A percentile compares a stretch with the other conserved stretches of the same genome.
Conservation (phyloP, 2,797 vertebrate genomes). For the Amblyopsis hoosieri region DNA sequence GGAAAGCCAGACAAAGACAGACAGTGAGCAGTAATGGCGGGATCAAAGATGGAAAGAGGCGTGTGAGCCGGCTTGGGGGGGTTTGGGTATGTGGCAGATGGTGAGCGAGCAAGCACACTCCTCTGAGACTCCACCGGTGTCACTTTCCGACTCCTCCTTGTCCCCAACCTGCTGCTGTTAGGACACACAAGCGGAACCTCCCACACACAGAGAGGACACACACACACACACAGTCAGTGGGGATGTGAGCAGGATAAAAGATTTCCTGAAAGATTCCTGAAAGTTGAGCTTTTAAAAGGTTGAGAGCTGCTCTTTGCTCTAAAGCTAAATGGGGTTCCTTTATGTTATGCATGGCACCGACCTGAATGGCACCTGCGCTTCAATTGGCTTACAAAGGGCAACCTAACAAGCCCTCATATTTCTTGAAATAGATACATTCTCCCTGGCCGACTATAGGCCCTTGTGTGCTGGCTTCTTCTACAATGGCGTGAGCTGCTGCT, state of each 20-base stretch:
- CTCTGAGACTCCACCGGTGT: conserved; percentile 71
- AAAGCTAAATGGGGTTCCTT: conserved; percentile 72
- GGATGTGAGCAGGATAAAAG: conserved; percentile 74
- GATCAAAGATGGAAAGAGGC: conserved; percentile 30
- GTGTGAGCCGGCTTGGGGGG: conserved; percentile 21
- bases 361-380: conserved; percentile 67
- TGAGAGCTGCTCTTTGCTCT: conserved; percentile 64
- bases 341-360: conserved; percentile 62
- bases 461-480: conserved; percentile 40
- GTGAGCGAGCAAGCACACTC: conserved; percentile 69
- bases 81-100: conserved; percentile 73
- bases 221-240: conserved; percentile 48
- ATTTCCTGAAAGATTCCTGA: conserved; percentile 82
- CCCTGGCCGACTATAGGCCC: conserved; percentile 25
- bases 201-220: conserved; percentile 49
- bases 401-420: conserved; percentile 49
- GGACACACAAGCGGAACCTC: conserved; percentile 67
- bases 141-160: conserved; percentile 74
- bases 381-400: conserved; percentile 67
- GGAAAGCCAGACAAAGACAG: conserved; percentile 11
- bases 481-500: conserved; percentile 10
- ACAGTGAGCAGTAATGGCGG: not conserved
- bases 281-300: conserved; percentile 85
- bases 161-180: conserved; percentile 67
- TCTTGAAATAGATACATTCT: conserved; percentile 55